These are phyloP conservation scores for Marisa cornuarietis DNA, from an alignment of 1,140 invertebrate species.

Conservation along the genomic window DNA sequence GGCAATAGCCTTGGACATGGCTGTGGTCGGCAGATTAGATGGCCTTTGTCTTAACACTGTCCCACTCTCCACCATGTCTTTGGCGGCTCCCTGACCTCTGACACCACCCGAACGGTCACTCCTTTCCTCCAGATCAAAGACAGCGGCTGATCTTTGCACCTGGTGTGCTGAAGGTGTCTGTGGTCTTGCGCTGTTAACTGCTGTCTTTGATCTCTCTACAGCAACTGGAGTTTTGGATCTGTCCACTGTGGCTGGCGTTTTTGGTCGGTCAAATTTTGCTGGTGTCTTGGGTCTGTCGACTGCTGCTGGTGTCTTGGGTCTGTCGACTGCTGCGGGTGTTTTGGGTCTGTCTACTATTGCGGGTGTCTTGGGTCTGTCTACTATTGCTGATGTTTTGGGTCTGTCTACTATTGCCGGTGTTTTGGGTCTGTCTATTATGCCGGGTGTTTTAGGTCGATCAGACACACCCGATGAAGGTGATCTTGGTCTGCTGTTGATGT, in stretches of 20 bases:
- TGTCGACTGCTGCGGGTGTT: slow-evolving; percentile 30
- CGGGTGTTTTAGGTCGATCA: slow-evolving; percentile 5
- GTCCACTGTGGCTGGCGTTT: not conserved
- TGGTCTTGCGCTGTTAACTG: not conserved
- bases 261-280: not conserved
- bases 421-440: slow-evolving; percentile 18
- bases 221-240: not conserved
- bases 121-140: not conserved
- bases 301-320: slow-evolving; percentile 7
- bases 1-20: not conserved
- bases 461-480: not conserved
- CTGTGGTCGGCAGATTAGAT: not conserved
- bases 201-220: not conserved
- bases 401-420: slow-evolving; percentile 13
- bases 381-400: slow-evolving; percentile 22
- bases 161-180: slow-evolving; percentile 14
- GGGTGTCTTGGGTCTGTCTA: not conserved
- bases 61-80: too few species aligned
- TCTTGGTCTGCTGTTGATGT: slow-evolving; percentile 7
- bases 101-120: not conserved
- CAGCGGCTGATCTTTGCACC: not conserved
- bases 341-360: slow-evolving; percentile 11
- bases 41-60: not conserved
- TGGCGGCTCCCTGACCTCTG: too few species aligned
- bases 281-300: not conserved